Conservation (phyloP, 2,113 vertebrate genomes). For the Cathartes aura region DNA sequence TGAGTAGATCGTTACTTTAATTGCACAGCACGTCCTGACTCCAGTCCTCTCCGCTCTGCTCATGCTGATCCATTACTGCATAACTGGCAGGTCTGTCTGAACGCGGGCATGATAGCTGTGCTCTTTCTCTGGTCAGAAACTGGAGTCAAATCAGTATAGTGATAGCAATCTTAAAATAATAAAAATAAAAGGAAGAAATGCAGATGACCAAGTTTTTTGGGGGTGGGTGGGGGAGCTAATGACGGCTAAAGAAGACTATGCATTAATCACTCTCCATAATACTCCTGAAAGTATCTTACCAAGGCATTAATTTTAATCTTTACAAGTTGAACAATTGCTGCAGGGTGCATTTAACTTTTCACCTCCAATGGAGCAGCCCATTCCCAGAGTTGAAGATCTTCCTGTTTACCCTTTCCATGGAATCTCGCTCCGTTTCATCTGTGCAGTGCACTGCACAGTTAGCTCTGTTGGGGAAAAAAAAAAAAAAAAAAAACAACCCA, state of each 20-base stretch:
- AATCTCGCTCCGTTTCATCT: conserved; percentile 20
- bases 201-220: not conserved
- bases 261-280: conserved; percentile 65
- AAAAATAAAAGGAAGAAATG: conserved; percentile 48
- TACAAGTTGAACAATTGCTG: conserved; percentile 43
- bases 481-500: not conserved
- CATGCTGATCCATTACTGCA: not conserved
- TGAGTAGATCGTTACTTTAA: not conserved
- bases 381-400: conserved; percentile 41
- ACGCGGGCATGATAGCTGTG: not conserved
- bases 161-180: conserved; percentile 41
- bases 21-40: not conserved
- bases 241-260: not conserved
- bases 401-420: conserved; percentile 42
- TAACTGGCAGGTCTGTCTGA: not conserved
- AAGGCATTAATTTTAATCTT: conserved; percentile 72
- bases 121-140: conserved; percentile 11
- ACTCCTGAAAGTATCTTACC: conserved; percentile 63
- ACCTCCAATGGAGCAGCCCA: not conserved
- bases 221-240: not conserved
- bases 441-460: not conserved
- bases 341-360: conserved; percentile 59
- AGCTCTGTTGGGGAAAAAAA: not conserved
- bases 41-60: not conserved
- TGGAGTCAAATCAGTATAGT: not conserved